A percentile compares a stretch with the other conserved stretches of the same genome.
Conservation (phyloP, 1,140 invertebrate genomes). For the Medauroidea extradentata region DNA sequence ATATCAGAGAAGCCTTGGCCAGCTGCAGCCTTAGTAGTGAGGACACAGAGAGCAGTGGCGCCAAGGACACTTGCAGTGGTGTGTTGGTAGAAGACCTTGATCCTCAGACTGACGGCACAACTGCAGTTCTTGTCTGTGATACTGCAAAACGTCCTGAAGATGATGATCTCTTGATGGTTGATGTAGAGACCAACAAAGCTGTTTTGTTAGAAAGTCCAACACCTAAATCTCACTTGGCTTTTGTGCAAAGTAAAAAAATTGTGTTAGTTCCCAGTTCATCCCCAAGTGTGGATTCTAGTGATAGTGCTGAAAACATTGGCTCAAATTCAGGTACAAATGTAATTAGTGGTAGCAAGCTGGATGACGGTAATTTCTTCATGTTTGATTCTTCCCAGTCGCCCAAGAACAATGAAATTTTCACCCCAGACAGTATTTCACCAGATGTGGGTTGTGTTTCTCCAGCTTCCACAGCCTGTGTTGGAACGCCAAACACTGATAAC, state of each 20-base stretch:
- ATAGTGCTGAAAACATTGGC: constrained; percentile 36
- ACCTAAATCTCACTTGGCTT: constrained; percentile 26
- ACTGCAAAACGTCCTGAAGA: constrained; percentile 16
- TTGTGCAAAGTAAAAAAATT: constrained; percentile 14
- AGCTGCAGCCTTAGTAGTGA: constrained; percentile 8
- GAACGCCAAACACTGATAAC: constrained; percentile 34
- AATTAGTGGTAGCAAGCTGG: background rate
- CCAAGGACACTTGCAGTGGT: constrained; percentile 6
- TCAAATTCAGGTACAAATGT: constrained; percentile 12
- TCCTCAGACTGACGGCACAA: background rate
- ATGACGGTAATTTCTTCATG: background rate
- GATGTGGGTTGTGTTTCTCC: constrained; percentile 13
- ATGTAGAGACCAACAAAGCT: constrained; percentile 51
- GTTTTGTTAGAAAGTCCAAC: constrained; percentile 44
- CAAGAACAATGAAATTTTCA: constrained; percentile 9
- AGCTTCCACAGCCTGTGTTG: constrained; percentile 14
- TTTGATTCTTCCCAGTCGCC: no score
- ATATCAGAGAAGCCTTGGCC: constrained; percentile 23
- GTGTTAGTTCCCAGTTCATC: background rate
- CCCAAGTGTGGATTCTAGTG: constrained; percentile 1
- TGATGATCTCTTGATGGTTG: constrained; percentile 52
- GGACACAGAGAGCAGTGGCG: background rate
- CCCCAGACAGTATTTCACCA: constrained; percentile 29
- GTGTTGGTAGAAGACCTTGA: constrained; percentile 25
- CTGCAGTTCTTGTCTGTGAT: background rate